Base-by-base conservation (phyloP, 2,888 invertebrate species). In the Saturnia japonica region DNA sequence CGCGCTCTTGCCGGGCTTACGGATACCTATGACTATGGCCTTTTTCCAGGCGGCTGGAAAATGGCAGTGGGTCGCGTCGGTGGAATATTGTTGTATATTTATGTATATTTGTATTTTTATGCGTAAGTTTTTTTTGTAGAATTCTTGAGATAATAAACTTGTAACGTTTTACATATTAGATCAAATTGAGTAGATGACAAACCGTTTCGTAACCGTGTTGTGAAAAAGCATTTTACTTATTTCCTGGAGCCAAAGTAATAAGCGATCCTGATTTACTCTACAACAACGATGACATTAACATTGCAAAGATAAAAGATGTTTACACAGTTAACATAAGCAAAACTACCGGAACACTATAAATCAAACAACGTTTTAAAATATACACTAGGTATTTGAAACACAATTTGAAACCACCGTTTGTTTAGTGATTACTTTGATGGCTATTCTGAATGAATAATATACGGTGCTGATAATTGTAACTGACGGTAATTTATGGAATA, bases 41-140 rank as follows among this genome's bases (percentile, higher is more conserved):
- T n/a, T n/a, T n/a, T n/a, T n/a, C n/a, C n/a, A n/a, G n/a, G n/a
- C n/a, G n/a, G n/a, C n/a, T n/a, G n/a, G n/a, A n/a, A n/a, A n/a
- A n/a, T n/a, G n/a, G n/a, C n/a, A n/a, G n/a, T n/a, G n/a, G n/a
- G 40, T 64, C 64, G 45, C 45, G 14, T 60, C 25, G 22, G 54
- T n/a, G 22, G 54, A 62, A 66, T 47, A 57, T 69, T 62, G 12
- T 69, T 57, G 60, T 28, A 64, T 69, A 64, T 40, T 64, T 62
- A 66, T 66, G 45, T 51, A 66, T 51, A 66, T 34, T 51, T 66
- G 6, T 54, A 60, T 60, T 60, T 54, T 9, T 60, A 28, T 14
- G 28, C 25, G 28, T 28, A 25, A 12, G 47, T 51, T 51, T 51
- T 60, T 60, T 2, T 60, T 16, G 28, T 14, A 14, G 14, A 25